Base-by-base conservation (phyloP, 2,113 vertebrate genomes). In the Ammodytes dubius region DNA sequence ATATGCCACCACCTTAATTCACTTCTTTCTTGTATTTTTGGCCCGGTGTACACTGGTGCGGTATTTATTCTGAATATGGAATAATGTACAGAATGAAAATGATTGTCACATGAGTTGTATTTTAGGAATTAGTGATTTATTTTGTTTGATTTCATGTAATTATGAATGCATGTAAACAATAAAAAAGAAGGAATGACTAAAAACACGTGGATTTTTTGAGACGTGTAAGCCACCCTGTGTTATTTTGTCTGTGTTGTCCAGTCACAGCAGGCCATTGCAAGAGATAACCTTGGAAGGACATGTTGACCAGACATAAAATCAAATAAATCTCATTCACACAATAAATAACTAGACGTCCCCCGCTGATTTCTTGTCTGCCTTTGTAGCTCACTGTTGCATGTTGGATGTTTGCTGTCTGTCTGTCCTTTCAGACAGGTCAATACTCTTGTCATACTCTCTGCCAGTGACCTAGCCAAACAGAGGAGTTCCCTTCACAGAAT, bases 371-470 rank as follows among this genome's bases (percentile, higher is more conserved):
- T 65, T 77, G 65, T 75, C 74, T 68, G 73, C 58, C 56, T 39
- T 56, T 27, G 43, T 52, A 50, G 14, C 45, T 52, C 63, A 43
- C 12, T 45, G 70, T 45, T 65, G 76, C 66, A 58, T 73, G 65
- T 80, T 76, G 59, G 64, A 58, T 90, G 81, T 90, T 90, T 90
- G 89, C 89, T 84, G 72, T 82, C 79, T 74, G 89, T 90, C 89
- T 90, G 86, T 58, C 35, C 56, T 59, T 52, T 68, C 77, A 86
- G 89, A 88, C 86, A 45, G 81, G 79, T 90, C 89, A 74, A 90
- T 77, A 88, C 61, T 69, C 40, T 13, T 64, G 39, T 67, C 70
- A 60, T 50, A 59, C 69, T 58, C 45, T 46, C 65, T 78, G 82
- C 13, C 82, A 75, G 56, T 43, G 64, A 82, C 70, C 60, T 14